Conservation (phyloP, 1,140 invertebrate genomes). For the Mercenaria mercenaria region DNA sequence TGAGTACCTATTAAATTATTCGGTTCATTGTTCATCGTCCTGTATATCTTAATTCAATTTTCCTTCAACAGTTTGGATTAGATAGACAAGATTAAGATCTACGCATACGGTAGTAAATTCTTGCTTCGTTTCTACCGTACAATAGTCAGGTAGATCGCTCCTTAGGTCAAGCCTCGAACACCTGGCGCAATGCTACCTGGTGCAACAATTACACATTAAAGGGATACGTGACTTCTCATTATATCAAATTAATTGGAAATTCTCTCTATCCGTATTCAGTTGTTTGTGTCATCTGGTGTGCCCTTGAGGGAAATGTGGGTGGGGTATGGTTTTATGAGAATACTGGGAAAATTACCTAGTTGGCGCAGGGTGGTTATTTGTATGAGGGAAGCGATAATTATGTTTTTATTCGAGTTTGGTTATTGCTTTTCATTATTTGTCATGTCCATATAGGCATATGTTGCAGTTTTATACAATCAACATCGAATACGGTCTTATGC, state of each 20-base stretch:
- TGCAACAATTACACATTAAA: constrained; percentile 22
- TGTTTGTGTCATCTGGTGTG: neutral
- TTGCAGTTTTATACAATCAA: neutral
- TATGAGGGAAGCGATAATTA: neutral
- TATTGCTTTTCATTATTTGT: neutral
- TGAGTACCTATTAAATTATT: neutral
- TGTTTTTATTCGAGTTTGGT: neutral
- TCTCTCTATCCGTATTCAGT: neutral
- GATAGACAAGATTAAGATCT: neutral
- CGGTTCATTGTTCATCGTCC: neutral
- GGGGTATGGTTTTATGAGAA: constrained; percentile 3
- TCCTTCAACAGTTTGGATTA: neutral
- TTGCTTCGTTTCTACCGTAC: neutral
- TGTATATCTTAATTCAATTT: neutral
- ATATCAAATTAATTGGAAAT: constrained; percentile 30
- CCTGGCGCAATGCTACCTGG: constrained; percentile 19
- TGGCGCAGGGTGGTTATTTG: neutral
- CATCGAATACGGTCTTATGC: no score
- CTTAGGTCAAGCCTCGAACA: neutral
- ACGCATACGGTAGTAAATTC: neutral
- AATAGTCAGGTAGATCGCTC: neutral
- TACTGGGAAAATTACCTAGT: neutral
- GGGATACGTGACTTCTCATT: constrained; percentile 36
- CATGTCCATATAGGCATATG: neutral
- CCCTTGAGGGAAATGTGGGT: neutral